Percentiles rank a stretch among this genome's conserved stretches.
Conservation (phyloP, 2,113 vertebrate species). For the Trichechus manatus region DNA sequence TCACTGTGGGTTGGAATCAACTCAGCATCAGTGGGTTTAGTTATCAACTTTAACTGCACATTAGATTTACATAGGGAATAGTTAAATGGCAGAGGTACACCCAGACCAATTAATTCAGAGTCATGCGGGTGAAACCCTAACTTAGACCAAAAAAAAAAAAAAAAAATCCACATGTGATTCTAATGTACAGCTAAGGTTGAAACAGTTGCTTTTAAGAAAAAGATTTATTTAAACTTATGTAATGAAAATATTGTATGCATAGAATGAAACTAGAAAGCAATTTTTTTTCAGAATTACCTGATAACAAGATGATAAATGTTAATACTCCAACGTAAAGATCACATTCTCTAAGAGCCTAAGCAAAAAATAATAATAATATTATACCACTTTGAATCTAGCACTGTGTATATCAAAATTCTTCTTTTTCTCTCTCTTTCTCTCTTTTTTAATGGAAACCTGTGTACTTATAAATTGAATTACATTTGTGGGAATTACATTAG, state of each 20-base stretch:
- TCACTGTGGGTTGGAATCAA: too few relatives aligned
- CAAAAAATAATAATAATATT: background rate
- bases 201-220: background rate
- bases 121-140: too few relatives aligned
- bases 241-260: background rate
- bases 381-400: background rate
- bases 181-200: background rate
- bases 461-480: background rate
- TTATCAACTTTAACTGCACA: too few relatives aligned
- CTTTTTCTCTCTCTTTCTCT: too few relatives aligned
- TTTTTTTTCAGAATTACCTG: background rate
- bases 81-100: too few relatives aligned
- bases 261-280: too few relatives aligned
- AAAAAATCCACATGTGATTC: too few relatives aligned
- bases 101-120: too few relatives aligned
- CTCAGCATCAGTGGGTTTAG: too few relatives aligned
- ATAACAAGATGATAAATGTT: background rate
- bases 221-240: background rate
- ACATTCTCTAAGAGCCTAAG: background rate
- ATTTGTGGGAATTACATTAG: background rate
- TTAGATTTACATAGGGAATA: too few relatives aligned
- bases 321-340: background rate
- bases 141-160: too few relatives aligned
- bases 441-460: background rate
- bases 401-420: background rate